These are phyloP conservation scores for Pseudopodoces humilis DNA, from an alignment of 2,113 vertebrate genomes.

Conservation along the genomic window DNA sequence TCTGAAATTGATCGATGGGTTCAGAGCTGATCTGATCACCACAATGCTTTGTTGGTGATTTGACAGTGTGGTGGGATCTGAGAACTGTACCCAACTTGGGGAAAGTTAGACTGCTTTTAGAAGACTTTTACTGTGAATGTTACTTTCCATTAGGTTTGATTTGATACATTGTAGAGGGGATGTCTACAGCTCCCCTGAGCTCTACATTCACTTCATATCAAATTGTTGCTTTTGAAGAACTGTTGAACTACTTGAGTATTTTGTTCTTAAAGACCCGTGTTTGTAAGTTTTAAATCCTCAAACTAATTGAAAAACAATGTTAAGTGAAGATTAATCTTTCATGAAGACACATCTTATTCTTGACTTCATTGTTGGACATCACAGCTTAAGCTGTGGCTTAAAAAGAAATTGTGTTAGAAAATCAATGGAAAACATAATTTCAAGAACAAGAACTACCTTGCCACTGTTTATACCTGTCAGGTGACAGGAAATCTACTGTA, in stretches of 20 bases:
- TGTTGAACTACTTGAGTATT: neutral
- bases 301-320: neutral
- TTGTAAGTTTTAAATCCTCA: neutral
- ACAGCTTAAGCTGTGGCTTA: neutral
- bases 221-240: neutral
- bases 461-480: neutral
- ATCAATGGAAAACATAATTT: neutral
- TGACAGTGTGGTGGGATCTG: neutral
- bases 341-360: neutral
- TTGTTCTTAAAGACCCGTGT: neutral
- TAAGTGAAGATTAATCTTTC: neutral
- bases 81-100: neutral
- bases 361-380: rapidly evolving
- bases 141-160: neutral
- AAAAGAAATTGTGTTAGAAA: neutral
- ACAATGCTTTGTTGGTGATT: neutral
- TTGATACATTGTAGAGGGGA: rapidly evolving
- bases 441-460: neutral
- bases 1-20: neutral
- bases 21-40: neutral
- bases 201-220: neutral
- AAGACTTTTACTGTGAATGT: neutral
- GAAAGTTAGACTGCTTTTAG: too few species aligned
- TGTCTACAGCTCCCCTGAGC: neutral
- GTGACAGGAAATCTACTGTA: neutral